These are phyloP conservation scores for Diplodus sargus DNA, from an alignment of 2,797 vertebrate species.

Conservation along the genomic window DNA sequence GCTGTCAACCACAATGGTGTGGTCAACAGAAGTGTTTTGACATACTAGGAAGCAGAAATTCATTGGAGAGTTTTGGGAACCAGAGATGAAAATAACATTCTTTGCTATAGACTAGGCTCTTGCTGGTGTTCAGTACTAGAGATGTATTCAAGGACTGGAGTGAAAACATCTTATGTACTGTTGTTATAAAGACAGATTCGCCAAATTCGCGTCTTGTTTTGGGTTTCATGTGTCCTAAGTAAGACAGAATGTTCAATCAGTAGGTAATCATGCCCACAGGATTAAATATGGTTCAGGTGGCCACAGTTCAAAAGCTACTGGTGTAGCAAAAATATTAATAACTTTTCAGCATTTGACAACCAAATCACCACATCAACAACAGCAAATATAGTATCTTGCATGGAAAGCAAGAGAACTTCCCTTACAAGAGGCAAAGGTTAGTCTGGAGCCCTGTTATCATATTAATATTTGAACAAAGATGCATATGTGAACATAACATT, in stretches of 20 bases:
- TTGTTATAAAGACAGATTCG: not conserved
- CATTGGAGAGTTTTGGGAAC: not conserved
- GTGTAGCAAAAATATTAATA: no score
- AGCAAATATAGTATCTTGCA: no score
- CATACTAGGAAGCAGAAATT: no score
- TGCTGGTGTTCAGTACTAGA: not conserved
- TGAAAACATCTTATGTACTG: slow-evolving; percentile 1
- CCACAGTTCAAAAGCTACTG: no score
- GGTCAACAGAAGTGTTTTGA: not conserved
- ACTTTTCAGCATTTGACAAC: no score
- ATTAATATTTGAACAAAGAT: not conserved
- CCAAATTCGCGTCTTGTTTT: not conserved
- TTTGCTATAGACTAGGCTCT: not conserved
- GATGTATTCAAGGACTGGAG: not conserved
- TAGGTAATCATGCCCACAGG: not conserved
- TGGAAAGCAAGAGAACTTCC: no score
- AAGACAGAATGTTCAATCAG: not conserved
- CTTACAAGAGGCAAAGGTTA: no score
- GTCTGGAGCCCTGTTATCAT: not conserved
- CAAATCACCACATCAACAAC: no score
- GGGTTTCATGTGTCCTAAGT: not conserved
- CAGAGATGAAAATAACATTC: not conserved
- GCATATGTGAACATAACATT: not conserved
- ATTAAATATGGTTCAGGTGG: no score
- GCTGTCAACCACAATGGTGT: no score